Percentiles rank a stretch among this genome's conserved stretches.
Conservation (phyloP, 2,888 invertebrate species). For the Andrena marginata region DNA sequence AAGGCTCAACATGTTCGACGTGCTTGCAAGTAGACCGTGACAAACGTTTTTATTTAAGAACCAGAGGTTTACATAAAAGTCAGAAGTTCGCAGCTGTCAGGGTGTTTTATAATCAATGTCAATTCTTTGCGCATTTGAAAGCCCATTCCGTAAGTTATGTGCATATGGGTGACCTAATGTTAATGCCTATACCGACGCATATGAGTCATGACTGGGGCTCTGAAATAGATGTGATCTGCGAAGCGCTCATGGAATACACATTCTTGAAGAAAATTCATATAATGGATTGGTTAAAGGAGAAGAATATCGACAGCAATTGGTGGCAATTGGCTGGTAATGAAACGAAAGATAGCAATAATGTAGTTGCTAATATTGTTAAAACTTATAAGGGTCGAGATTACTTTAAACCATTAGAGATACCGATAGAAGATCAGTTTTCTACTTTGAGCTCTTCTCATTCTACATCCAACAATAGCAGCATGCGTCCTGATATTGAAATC, state of each 20-base stretch:
- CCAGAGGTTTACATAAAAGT: conserved; percentile 71
- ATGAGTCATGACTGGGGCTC: conserved; percentile 69
- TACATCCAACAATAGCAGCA: not conserved
- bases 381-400: conserved; percentile 59
- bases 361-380: conserved; percentile 61
- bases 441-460: not conserved
- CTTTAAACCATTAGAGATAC: conserved; percentile 46
- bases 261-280: conserved; percentile 78
- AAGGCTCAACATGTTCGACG: conserved; percentile 57
- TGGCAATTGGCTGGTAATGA: conserved; percentile 70
- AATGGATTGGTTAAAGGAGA: conserved; percentile 77
- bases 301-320: conserved; percentile 72
- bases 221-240: conserved; percentile 74
- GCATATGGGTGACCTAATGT: conserved; percentile 79
- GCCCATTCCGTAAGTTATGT: conserved; percentile 71
- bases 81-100: conserved; percentile 73
- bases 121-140: conserved; percentile 80
- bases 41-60: conserved; percentile 72
- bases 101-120: conserved; percentile 82
- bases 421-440: conserved; percentile 19
- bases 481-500: conserved; percentile 14
- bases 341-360: conserved; percentile 36
- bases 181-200: conserved; percentile 79
- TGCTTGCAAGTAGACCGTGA: conserved; percentile 63
- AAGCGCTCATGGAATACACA: conserved; percentile 79